Base-by-base conservation (phyloP, 1,140 invertebrate genomes). In the Camponotus floridanus region DNA sequence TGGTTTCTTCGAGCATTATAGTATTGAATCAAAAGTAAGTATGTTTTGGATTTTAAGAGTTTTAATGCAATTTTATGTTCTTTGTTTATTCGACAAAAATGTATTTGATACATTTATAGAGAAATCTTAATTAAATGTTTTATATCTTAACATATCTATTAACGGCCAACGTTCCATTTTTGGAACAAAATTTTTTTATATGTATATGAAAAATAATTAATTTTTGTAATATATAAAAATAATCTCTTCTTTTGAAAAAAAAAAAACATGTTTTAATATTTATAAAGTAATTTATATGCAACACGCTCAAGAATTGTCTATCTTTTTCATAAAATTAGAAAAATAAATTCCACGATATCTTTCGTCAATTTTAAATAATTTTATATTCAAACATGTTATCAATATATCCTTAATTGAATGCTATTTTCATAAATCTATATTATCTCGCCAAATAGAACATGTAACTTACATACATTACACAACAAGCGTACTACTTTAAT, bases 91-190 rank as follows among this genome's bases (percentile, higher is more conserved):
- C 33, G 8, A 31, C 9, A 57, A 68, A 80, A 51, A 1, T 26
- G 26, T 26, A 26, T 26, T 11, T 15, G 21, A 11, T 33, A 57
- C 21, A 18, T 68, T 65, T 45, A 51, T 51, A 39, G n/a, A 55
- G 7, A n/a, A 21, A 80, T 15, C 42, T 80, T 70, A 80, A 70
- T 39, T 57, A 70, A n/a, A 21, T 57, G 26, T 57, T 45, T 65
- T 65, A 21, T 48, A 65, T 65, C 45, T 26, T 26, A 64, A 39
- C 13, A 26, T 45, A 26, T 15, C 13, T 39, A 80, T n/a, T 57
- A 70, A 68, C 33, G 33, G 33, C n/a, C 21, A 42, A 31, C 9
- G n/a, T 70, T 57, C 11, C 13, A 18, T 42, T 79, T 48, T 3
- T n/a, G 13, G 13, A 57, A 70, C 45, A 26, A n/a, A 42, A 42